Evolutionary conservation across 2,888 invertebrate species (phyloP), one percentile per base, ranked within the genome.

Genomic region (Drosophila antonietae): DNA sequence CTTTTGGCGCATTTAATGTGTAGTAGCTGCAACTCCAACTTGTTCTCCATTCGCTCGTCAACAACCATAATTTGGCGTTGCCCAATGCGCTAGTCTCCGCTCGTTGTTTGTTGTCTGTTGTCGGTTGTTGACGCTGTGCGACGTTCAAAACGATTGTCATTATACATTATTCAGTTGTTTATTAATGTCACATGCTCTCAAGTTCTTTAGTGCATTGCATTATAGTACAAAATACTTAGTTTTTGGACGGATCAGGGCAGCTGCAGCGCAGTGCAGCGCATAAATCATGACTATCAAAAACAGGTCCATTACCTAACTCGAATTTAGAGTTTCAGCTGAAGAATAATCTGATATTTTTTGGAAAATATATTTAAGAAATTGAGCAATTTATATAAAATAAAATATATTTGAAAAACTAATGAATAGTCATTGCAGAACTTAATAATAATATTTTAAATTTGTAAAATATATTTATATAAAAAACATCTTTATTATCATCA

Each of bases 121-220:
- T 39, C 10, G 67, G 35, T 12, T 20, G 43, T 18, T 44, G 44
- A 2, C 8, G 47, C 14, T 9, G 33, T 14, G 37, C 37, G 60
- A 43, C 60, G 68, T 52, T 44, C 65, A 43, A 59, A 77, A 80
- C 64, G 59, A 67, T 69, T 77, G 75, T 80, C 80, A 80, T 80
- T 80, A 82, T 82, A 71, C 78, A 80, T 81, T 73, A 75, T 73
- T 71, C 61, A 62, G 60, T 59, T 66, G 65, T 41, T 63, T 71
- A 78, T 78, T 81, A 78, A 83, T 83, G 81, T 81, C 83, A 79
- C 68, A 70, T 62, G 73, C 55, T 74, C 76, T 81, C 69, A 71
- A 79, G 83, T 66, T 79, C 70, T 74, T 68, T 46, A 58, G 53
- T 65, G 64, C 64, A 65, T 57, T 68, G 68, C 73, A 47, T 14